Evolutionary conservation across 2,113 vertebrate genomes (phyloP).

Genomic region (Callorhinus ursinus): DNA sequence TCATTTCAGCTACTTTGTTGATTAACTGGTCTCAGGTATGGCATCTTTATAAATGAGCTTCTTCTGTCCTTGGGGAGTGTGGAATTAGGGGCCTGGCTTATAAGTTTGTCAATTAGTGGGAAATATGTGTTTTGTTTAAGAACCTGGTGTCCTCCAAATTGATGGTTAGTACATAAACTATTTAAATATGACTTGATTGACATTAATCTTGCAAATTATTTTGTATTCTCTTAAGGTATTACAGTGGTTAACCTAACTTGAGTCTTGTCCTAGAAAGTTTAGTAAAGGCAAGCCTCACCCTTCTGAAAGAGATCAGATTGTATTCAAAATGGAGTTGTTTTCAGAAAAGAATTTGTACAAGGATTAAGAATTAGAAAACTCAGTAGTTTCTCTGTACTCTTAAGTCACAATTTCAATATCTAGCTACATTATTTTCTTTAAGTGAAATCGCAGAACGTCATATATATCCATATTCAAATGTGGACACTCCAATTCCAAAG

Average conservation of each 20-base stretch:
- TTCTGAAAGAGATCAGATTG: not conserved
- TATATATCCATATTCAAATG: not conserved
- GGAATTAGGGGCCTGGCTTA: not conserved
- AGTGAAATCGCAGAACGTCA: not conserved
- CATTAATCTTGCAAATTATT: not conserved
- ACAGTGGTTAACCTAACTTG: not conserved
- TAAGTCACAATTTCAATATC: not conserved
- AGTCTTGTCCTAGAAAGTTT: not conserved
- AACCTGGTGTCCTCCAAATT: not conserved
- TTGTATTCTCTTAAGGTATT: not conserved
- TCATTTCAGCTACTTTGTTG: not conserved
- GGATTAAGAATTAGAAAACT: not conserved
- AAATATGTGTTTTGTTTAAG: not conserved
- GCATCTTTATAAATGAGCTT: not conserved
- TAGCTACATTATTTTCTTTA: not conserved
- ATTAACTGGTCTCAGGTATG: not conserved
- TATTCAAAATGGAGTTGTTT: not conserved
- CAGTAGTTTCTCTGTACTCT: not conserved
- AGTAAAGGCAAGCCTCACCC: not conserved
- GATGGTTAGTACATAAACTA: not conserved
- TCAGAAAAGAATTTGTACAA: not conserved
- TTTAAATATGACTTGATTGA: slow-evolving; percentile 17
- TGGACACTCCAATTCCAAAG: not conserved
- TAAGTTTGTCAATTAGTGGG: not conserved
- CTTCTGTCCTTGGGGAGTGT: not conserved